Evolutionary conservation across 2,113 vertebrate genomes (phyloP).

Genomic region (Anseranas semipalmata): DNA sequence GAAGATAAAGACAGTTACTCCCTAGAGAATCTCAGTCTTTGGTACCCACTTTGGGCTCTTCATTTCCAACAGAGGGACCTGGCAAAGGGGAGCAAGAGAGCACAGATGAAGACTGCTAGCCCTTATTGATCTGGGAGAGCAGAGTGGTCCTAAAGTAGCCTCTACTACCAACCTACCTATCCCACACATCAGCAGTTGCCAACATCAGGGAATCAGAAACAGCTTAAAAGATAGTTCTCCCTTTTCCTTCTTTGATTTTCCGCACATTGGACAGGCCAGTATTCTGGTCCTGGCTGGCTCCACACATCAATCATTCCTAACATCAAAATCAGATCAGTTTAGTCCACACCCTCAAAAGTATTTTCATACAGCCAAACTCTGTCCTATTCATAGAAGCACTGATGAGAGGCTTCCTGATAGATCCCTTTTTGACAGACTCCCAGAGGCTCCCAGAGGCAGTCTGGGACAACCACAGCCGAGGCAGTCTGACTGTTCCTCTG

Average conservation of each 20-base stretch:
- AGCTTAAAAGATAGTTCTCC: neutral
- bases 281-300: neutral
- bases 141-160: neutral
- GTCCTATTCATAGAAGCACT: neutral
- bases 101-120: neutral
- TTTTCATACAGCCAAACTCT: neutral
- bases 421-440: neutral
- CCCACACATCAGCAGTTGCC: neutral
- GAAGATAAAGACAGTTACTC: neutral
- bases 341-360: neutral
- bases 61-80: neutral
- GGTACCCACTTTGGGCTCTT: neutral
- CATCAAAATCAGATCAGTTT: neutral
- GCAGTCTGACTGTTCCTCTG: neutral
- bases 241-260: neutral
- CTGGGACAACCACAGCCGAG: neutral
- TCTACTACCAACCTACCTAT: neutral
- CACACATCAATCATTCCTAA: neutral
- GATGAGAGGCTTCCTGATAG: neutral
- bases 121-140: neutral
- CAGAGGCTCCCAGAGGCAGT: rapidly evolving
- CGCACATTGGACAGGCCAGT: neutral
- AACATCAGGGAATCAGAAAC: neutral
- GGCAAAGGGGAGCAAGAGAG: neutral
- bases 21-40: neutral